These are phyloP conservation scores for Stegostoma tigrinum DNA, from an alignment of 2,113 vertebrate genomes.

Conservation along the genomic window DNA sequence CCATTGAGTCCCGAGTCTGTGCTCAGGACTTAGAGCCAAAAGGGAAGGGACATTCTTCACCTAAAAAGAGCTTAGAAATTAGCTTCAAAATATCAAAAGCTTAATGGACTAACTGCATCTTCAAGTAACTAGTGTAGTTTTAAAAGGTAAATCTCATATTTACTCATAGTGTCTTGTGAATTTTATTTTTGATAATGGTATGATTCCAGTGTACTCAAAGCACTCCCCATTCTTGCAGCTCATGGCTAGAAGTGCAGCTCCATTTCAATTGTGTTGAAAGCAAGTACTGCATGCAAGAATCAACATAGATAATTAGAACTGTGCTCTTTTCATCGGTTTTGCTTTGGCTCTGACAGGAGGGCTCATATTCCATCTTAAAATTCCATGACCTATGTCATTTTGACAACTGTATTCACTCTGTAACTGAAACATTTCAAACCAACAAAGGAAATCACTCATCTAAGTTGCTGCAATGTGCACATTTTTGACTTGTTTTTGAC, in stretches of 20 bases:
- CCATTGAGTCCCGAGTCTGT: background rate
- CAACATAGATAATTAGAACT: background rate
- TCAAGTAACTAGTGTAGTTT: background rate
- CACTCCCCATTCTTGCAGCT: background rate
- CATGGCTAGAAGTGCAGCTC: background rate
- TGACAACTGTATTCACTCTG: background rate
- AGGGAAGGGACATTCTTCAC: background rate
- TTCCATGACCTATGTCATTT: background rate
- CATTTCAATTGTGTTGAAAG: background rate
- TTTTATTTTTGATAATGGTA: background rate
- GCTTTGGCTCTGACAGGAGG: background rate
- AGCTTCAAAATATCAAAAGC: background rate
- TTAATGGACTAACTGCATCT: background rate
- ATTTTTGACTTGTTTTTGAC: background rate
- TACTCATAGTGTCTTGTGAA: background rate
- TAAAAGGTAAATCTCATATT: background rate
- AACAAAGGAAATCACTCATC: background rate
- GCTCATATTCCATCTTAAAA: background rate
- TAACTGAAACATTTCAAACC: background rate
- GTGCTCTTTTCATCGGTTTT: background rate
- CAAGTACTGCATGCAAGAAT: background rate
- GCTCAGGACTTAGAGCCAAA: background rate
- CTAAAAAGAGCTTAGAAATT: background rate
- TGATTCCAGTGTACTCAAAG: background rate
- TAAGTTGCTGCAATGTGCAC: background rate